Percentiles rank a stretch among this genome's conserved stretches.
Conservation (phyloP, 1,140 invertebrate species). For the Bombus turneri region DNA sequence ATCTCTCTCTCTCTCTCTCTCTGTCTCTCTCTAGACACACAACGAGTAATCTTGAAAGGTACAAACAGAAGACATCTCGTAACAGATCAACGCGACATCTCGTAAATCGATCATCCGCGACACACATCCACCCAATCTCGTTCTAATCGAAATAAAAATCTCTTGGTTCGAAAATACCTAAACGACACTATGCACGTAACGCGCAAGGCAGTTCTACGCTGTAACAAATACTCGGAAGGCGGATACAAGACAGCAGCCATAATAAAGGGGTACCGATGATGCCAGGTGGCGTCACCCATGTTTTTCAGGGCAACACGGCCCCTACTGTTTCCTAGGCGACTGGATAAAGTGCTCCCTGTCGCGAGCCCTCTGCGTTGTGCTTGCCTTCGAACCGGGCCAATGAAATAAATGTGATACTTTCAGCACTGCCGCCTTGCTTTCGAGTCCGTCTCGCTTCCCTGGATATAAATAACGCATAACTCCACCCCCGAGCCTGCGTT, state of each 20-base stretch:
- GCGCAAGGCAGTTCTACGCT: neutral
- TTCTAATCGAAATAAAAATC: neutral
- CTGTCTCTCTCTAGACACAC: neutral
- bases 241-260: conserved; percentile 2
- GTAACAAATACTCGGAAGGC: conserved; percentile 7
- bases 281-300: conserved; percentile 36
- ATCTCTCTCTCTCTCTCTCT: too few species aligned
- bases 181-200: neutral
- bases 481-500: conserved; percentile 46
- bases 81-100: neutral
- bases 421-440: conserved; percentile 69
- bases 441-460: conserved; percentile 57
- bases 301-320: conserved; percentile 30
- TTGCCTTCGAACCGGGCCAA: conserved; percentile 31
- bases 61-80: neutral
- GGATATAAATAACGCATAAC: conserved; percentile 76
- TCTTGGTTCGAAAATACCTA: neutral
- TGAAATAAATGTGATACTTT: conserved; percentile 73
- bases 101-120: neutral
- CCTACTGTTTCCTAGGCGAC: conserved; percentile 54
- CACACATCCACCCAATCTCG: neutral
- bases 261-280: conserved; percentile 40
- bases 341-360: conserved; percentile 70
- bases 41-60: too few species aligned
- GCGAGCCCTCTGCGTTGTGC: conserved; percentile 39